These are phyloP conservation scores for Drosophila mimica DNA, from an alignment of 2,888 invertebrate species.

Conservation along the genomic window DNA sequence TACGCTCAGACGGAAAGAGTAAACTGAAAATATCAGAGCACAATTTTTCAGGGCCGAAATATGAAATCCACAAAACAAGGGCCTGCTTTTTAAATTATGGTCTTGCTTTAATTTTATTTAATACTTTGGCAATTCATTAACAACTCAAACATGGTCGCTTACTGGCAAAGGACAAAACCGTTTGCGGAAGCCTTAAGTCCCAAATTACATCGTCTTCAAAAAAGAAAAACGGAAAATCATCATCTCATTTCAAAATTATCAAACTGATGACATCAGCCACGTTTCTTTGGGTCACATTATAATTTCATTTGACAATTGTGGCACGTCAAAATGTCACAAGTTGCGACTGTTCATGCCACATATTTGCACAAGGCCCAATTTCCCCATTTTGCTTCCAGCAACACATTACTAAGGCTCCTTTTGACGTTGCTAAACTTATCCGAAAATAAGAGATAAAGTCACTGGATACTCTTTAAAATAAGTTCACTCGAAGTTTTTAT, in stretches of 20 bases:
- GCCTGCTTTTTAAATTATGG: constrained; percentile 30
- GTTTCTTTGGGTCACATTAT: constrained; percentile 38
- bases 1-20: constrained; percentile 3
- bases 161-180: not conserved
- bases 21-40: constrained; percentile 21
- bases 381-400: constrained; percentile 7
- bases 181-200: constrained; percentile 9
- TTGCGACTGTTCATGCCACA: constrained; percentile 17
- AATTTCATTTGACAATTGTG: constrained; percentile 59
- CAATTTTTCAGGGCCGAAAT: not conserved
- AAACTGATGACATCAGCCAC: constrained; percentile 25
- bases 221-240: not conserved
- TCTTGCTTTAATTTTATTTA: not conserved
- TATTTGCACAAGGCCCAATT: not conserved
- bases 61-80: not conserved
- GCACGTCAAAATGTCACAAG: constrained; percentile 49
- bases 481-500: not conserved
- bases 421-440: not conserved
- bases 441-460: not conserved
- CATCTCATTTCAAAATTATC: constrained; percentile 18
- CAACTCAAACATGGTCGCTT: not conserved
- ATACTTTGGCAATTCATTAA: not conserved
- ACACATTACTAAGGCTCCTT: not conserved
- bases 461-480: not conserved
- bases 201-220: not conserved